These are phyloP conservation scores for Cyclargus thomasi DNA, from an alignment of 1,140 invertebrate species.

Conservation along the genomic window DNA sequence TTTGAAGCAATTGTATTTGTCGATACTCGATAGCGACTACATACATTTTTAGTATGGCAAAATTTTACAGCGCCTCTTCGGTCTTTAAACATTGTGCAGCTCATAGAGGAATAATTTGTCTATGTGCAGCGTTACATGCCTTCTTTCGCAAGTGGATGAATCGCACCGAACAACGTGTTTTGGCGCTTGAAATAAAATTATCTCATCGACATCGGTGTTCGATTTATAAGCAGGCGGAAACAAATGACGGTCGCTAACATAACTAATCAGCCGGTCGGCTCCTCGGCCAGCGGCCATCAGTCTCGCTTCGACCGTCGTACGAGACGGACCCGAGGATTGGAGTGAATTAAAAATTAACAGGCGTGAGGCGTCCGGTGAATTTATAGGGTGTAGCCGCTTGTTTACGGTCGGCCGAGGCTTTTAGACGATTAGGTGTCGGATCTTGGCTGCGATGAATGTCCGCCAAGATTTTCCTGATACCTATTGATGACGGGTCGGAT, in stretches of 20 bases:
- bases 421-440: constrained; percentile 46
- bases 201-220: constrained; percentile 27
- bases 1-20: too few relatives aligned
- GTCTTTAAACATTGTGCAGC: too few relatives aligned
- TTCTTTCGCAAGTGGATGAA: too few relatives aligned
- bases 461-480: constrained; percentile 18
- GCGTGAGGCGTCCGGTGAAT: constrained; percentile 33
- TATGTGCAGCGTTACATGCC: too few relatives aligned
- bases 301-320: constrained; percentile 37
- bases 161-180: too few relatives aligned
- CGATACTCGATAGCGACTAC: too few relatives aligned
- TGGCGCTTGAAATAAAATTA: not conserved
- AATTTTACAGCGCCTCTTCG: too few relatives aligned
- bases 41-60: too few relatives aligned
- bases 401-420: constrained; percentile 45
- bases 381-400: constrained; percentile 45
- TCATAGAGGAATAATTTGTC: too few relatives aligned
- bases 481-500: constrained; percentile 11
- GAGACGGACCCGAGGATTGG: constrained; percentile 31
- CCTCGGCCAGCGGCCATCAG: constrained; percentile 38
- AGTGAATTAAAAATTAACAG: constrained; percentile 39
- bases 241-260: constrained; percentile 63
- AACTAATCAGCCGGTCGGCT: constrained; percentile 55
- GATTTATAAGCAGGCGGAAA: constrained; percentile 55
- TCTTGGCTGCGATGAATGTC: constrained; percentile 17